phyloP scores from a whole-genome alignment of 2,113 vertebrate genomes.

The Podocnemis expansa region DNA sequence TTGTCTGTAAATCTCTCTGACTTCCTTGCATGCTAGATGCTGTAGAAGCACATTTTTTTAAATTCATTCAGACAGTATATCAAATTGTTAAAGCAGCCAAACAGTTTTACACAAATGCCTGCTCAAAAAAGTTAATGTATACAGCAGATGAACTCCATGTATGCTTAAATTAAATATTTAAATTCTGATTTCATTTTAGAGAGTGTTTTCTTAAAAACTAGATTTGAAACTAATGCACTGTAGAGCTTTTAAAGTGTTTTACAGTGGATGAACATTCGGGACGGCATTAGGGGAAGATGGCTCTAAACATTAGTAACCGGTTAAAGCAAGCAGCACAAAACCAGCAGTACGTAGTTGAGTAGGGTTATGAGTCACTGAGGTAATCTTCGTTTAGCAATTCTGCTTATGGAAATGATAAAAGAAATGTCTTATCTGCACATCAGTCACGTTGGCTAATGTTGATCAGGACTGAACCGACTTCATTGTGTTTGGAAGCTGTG shows the following conservation, averaged over 20 bases:
- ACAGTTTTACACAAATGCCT: background rate
- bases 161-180: background rate
- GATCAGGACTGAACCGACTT: background rate
- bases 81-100: background rate
- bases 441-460: background rate
- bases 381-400: background rate
- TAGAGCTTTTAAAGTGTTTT: background rate
- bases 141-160: background rate
- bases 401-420: background rate
- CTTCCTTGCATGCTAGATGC: background rate
- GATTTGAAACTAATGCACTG: background rate
- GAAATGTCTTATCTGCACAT: background rate
- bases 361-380: background rate
- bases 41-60: background rate
- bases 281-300: background rate
- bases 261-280: background rate
- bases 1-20: background rate
- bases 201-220: background rate
- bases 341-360: background rate
- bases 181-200: background rate
- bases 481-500: background rate
- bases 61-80: background rate
- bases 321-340: background rate
- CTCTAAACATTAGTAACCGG: background rate
- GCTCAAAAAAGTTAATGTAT: background rate